Percentiles rank a stretch among this genome's conserved stretches.
phyloP scores from a whole-genome alignment of 1,140 invertebrate species.

The Macrocentrus cingulum region DNA sequence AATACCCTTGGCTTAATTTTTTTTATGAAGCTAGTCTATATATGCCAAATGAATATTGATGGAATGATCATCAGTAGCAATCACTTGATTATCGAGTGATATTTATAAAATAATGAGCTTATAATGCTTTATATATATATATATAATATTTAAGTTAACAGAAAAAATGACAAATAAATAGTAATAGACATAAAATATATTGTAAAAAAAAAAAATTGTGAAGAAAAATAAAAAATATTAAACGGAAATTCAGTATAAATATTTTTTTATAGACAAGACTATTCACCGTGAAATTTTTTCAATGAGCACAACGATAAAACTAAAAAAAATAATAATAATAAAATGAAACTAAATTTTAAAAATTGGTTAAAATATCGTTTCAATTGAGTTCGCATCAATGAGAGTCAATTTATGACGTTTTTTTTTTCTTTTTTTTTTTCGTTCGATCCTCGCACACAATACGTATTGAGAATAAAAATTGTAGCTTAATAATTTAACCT shows the following conservation, averaged over 20 bases:
- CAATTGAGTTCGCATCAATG: conserved; percentile 9
- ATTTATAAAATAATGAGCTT: not conserved
- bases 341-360: no score
- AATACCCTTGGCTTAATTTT: conserved; percentile 52
- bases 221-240: no score
- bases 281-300: no score
- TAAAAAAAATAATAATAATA: not conserved
- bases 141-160: no score
- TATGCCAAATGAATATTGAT: conserved; percentile 48
- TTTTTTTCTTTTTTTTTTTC: not conserved
- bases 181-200: no score
- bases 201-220: no score
- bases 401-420: not conserved
- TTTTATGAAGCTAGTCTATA: conserved; percentile 53
- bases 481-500: not conserved
- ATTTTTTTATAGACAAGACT: no score
- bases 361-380: not conserved
- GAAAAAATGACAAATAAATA: no score
- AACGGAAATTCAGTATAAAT: no score
- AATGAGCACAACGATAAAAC: not conserved
- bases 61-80: not conserved
- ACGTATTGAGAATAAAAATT: conserved; percentile 1
- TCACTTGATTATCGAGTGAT: not conserved
- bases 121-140: no score
- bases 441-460: not conserved